Evolutionary conservation across 2,797 vertebrate species (phyloP), one percentile per base, ranked within the genome.

Genomic region (Myotis vivesi): DNA sequence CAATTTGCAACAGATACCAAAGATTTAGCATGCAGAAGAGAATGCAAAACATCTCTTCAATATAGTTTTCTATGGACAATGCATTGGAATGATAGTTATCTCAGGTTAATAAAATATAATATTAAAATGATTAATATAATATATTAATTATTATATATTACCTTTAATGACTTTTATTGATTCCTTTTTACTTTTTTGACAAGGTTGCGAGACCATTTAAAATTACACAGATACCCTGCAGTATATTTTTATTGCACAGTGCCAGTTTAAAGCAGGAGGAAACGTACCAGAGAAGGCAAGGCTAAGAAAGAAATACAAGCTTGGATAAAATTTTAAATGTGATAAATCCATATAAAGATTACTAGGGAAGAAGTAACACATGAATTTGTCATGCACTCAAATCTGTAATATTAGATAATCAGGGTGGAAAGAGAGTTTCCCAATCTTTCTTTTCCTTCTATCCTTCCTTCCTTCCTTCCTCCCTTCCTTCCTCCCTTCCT

Each of bases 391-490:
- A 71, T 2, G 25, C 30, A 12, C 55, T 8, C 3, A 17, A 38
- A 17, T 79, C 33, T 38, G 53, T 41, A 77, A 77, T 77, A 36
- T 77, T 77, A 53, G n/a, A 72, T 72, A 77, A 53, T 77, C 75
- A 33, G 30, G 6, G n/a, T 77, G 49, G 19, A 73, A 46, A 73
- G 71, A 73, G 28, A 33, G 1, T 79, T 25, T 41, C 59, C 33
- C 36, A 36, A 30, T 59, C 53, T 80, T 80, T 57, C 0, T 10
- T 66, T 1, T 3, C 16, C 12, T 30, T 3, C 15, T 2, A 20
- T 38, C 5, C 5, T 20, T 8, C 1, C 12, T 4, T 36, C 1
- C 3, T 23, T 38, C 6, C 46, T n/a, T 19, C 0, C 13, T 66
- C 0, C 3, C 10, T 5, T 33, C 0, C 6, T 51, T 38, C 4